Percentiles rank a stretch among this genome's conserved stretches.
Conservation (phyloP, 2,888 invertebrate species). For the Standfussiana lucernea region DNA sequence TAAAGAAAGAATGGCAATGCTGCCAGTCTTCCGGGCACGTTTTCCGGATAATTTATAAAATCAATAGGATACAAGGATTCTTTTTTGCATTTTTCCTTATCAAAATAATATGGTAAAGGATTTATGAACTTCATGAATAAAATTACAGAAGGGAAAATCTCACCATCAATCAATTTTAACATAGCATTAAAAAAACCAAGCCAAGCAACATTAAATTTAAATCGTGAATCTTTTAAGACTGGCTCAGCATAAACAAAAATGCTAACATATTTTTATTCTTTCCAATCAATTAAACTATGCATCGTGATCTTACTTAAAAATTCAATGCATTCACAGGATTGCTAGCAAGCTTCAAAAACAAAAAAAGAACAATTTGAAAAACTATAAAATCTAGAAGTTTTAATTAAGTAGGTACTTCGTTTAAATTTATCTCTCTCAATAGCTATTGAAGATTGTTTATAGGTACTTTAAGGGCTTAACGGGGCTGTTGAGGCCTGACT, state of each 20-base stretch:
- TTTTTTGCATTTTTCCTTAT: background rate
- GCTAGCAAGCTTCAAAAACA: background rate
- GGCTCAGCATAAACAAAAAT: background rate
- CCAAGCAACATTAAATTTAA: background rate
- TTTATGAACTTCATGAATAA: background rate
- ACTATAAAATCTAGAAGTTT: conserved; percentile 17
- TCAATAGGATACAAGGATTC: background rate
- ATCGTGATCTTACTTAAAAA: conserved; percentile 15
- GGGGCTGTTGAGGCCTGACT: conserved; percentile 52
- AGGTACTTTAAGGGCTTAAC: conserved; percentile 60
- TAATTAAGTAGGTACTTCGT: conserved; percentile 52
- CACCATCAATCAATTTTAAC: background rate
- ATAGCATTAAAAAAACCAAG: background rate
- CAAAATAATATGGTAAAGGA: background rate
- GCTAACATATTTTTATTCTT: background rate
- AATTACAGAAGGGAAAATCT: background rate
- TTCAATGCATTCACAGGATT: conserved; percentile 4
- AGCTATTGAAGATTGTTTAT: conserved; percentile 64
- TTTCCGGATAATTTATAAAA: background rate
- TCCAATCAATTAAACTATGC: background rate
- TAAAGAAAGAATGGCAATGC: too few species aligned
- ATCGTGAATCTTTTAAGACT: background rate
- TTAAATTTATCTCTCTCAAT: conserved; percentile 45
- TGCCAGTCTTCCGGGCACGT: too few species aligned
- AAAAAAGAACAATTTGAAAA: background rate